phyloP scores from a whole-genome alignment of 2,797 vertebrate species.

The Odontamblyopus lacepedii region DNA sequence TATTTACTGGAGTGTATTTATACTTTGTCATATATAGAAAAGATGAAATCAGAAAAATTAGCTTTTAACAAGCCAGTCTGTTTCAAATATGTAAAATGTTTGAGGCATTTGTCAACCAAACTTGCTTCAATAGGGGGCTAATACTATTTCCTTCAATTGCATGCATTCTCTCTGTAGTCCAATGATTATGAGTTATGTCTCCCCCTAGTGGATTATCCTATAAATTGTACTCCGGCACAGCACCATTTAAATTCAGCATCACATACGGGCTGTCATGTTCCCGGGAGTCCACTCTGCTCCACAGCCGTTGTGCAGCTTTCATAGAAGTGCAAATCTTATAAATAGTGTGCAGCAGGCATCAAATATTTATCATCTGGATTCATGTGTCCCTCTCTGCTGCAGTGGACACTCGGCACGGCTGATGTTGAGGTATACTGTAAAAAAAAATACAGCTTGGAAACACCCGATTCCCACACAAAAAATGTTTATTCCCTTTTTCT shows the following conservation, averaged over 20 bases:
- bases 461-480: constrained; percentile 74
- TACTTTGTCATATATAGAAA: neutral
- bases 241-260: constrained; percentile 46
- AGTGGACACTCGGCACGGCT: constrained; percentile 21
- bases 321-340: constrained; percentile 51
- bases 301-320: constrained; percentile 42
- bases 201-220: constrained; percentile 57
- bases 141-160: neutral
- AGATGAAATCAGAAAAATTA: neutral
- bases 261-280: constrained; percentile 41
- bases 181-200: constrained; percentile 44
- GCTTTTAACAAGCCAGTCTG: neutral
- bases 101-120: neutral
- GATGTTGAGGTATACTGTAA: constrained; percentile 41
- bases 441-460: constrained; percentile 43
- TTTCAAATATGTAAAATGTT: too few relatives aligned
- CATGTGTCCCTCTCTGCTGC: constrained; percentile 24
- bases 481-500: constrained; percentile 80
- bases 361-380: constrained; percentile 62
- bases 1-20: neutral
- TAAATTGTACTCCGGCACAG: constrained; percentile 13
- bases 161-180: constrained; percentile 6
- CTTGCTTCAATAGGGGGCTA: neutral
- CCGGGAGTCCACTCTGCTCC: constrained; percentile 36
- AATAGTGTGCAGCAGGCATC: constrained; percentile 54